Conservation (phyloP, 2,888 invertebrate genomes). For the Pristionchus arcanus region DNA sequence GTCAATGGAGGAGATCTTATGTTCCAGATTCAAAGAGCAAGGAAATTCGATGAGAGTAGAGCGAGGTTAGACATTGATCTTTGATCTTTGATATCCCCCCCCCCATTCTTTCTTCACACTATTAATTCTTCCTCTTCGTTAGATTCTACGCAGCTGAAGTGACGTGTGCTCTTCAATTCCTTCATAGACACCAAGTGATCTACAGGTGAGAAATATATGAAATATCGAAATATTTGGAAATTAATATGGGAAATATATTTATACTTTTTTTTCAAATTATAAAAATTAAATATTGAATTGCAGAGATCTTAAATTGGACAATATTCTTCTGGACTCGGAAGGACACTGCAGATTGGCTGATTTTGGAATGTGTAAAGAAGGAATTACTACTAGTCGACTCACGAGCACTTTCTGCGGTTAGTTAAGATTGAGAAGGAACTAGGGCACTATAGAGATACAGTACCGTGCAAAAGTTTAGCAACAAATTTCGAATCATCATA, state of each 20-base stretch:
- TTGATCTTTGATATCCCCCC: neutral
- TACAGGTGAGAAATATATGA: conserved; percentile 85
- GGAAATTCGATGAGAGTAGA: conserved; percentile 95
- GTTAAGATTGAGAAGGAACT: neutral
- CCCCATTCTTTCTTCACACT: neutral
- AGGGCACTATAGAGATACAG: neutral
- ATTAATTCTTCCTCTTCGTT: neutral
- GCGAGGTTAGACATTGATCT: conserved; percentile 83
- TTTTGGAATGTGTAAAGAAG: conserved; percentile 97
- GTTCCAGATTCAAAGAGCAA: conserved; percentile 97
- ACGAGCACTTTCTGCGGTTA: conserved; percentile 99
- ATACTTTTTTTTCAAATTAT: too few species aligned
- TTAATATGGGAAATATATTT: too few species aligned
- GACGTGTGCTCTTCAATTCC: conserved; percentile 95
- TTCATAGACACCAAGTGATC: conserved; percentile 96
- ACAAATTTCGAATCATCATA: too few species aligned
- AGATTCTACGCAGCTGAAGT: conserved; percentile 97
- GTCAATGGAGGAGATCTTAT: conserved; percentile 90
- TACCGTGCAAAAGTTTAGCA: too few species aligned
- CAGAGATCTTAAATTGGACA: conserved; percentile 97
- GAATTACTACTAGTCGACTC: conserved; percentile 90
- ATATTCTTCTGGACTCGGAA: conserved; percentile 93
- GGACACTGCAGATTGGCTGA: conserved; percentile 81
- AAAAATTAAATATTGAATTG: conserved; percentile 38
- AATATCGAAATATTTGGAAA: too few species aligned